Evolutionary conservation across 2,888 invertebrate species (phyloP).

Genomic region (Troides oblongomaculatus): DNA sequence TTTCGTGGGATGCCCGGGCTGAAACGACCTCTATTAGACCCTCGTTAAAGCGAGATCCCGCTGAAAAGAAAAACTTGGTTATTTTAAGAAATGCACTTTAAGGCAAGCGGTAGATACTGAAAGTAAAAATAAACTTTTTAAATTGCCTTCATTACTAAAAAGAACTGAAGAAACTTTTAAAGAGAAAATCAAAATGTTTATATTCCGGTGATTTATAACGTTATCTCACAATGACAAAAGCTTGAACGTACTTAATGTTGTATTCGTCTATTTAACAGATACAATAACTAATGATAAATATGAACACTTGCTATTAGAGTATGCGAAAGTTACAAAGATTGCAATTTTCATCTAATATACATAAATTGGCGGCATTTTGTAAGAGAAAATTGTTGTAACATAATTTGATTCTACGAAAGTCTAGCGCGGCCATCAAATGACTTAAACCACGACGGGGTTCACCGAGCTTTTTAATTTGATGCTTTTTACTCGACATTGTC

Average conservation of each 20-base stretch:
- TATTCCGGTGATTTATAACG: too few relatives aligned
- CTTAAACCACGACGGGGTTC: slow-evolving; percentile 39
- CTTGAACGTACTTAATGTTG: too few relatives aligned
- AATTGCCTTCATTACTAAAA: not conserved
- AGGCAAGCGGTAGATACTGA: not conserved
- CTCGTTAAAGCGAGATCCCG: slow-evolving; percentile 40
- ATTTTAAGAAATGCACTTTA: slow-evolving; percentile 18
- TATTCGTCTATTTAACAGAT: too few relatives aligned
- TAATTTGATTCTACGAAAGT: slow-evolving; percentile 50
- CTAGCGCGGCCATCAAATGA: slow-evolving; percentile 40
- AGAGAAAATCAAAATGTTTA: too few relatives aligned
- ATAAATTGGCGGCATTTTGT: slow-evolving; percentile 10
- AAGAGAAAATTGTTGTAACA: slow-evolving; percentile 31
- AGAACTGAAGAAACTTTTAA: too few relatives aligned
- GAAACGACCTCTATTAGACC: slow-evolving; percentile 45
- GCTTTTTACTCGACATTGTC: slow-evolving; percentile 43
- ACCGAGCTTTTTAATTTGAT: slow-evolving; percentile 45
- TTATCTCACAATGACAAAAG: too few relatives aligned
- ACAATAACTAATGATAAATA: too few relatives aligned
- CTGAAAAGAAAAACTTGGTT: slow-evolving; percentile 31
- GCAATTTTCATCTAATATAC: too few relatives aligned
- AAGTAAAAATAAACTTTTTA: not conserved
- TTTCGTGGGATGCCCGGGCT: slow-evolving; percentile 40
- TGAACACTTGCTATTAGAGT: too few relatives aligned
- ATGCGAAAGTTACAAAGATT: too few relatives aligned